Conservation (phyloP, 2,797 vertebrate species). For the Garrulus glandarius region DNA sequence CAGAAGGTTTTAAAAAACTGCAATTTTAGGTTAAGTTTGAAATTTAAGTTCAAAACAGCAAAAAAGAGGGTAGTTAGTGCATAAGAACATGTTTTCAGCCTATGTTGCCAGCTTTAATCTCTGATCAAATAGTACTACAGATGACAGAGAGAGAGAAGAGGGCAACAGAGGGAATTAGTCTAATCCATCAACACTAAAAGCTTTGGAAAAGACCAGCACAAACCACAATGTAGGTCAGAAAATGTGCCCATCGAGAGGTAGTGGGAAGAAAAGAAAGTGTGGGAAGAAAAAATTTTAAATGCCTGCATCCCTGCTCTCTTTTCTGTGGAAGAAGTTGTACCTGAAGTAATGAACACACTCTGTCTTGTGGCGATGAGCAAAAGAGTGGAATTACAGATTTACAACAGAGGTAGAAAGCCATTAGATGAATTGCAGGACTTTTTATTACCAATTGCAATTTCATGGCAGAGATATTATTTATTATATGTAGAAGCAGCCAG, state of each 20-base stretch:
- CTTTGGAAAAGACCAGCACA: not conserved
- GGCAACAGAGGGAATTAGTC: not conserved
- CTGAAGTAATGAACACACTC: slow-evolving; percentile 21
- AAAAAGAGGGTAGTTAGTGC: not conserved
- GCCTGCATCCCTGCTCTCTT: not conserved
- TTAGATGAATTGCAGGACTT: slow-evolving; percentile 15
- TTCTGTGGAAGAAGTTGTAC: not conserved
- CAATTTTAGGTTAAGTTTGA: not conserved
- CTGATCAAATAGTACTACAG: not conserved
- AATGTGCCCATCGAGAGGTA: not conserved
- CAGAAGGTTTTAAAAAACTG: not conserved
- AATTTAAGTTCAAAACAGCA: not conserved
- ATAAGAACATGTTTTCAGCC: not conserved
- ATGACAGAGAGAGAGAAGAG: not conserved
- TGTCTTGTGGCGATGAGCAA: slow-evolving; percentile 1
- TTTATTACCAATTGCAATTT: slow-evolving; percentile 56
- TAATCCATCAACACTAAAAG: not conserved
- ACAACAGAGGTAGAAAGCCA: not conserved
- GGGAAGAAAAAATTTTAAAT: not conserved
- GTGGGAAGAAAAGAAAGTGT: not conserved
- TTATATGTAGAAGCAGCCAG: slow-evolving; percentile 40
- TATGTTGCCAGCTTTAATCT: not conserved
- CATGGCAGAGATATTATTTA: slow-evolving; percentile 56
- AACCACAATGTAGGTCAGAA: not conserved
- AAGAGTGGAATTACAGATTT: not conserved